These are phyloP conservation scores for Balaenoptera acutorostrata DNA, from an alignment of 2,113 vertebrate species.

Conservation along the genomic window DNA sequence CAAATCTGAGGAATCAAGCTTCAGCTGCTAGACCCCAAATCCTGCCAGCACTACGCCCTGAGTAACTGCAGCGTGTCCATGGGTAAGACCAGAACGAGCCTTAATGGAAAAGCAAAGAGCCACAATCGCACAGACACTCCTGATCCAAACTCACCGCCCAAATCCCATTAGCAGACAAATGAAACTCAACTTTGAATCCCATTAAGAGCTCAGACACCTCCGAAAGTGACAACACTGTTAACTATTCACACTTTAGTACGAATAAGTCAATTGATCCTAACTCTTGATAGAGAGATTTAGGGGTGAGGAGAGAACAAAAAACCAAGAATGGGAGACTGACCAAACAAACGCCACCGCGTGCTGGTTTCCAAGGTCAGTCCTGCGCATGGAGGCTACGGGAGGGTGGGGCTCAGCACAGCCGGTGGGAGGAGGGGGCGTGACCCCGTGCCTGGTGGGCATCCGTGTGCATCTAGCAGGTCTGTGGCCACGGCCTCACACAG, in stretches of 20 bases:
- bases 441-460: no score
- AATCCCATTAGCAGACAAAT: background rate
- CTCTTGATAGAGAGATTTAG: background rate
- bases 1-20: background rate
- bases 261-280: background rate
- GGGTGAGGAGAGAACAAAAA: background rate
- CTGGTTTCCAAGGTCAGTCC: background rate
- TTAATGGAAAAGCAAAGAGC: background rate
- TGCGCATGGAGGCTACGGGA: rapidly evolving
- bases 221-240: background rate
- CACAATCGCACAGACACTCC: background rate
- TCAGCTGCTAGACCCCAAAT: background rate
- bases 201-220: background rate
- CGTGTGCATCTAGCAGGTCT: background rate
- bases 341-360: background rate
- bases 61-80: rapidly evolving
- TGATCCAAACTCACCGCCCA: background rate
- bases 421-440: no score
- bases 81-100: background rate
- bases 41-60: no score
- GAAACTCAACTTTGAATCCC: background rate
- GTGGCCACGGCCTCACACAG: background rate
- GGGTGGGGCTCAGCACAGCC: background rate
- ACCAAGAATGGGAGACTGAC: background rate
- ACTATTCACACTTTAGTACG: background rate